Conservation (phyloP, 2,888 invertebrate genomes). For the Siphlonurus alternatus region DNA sequence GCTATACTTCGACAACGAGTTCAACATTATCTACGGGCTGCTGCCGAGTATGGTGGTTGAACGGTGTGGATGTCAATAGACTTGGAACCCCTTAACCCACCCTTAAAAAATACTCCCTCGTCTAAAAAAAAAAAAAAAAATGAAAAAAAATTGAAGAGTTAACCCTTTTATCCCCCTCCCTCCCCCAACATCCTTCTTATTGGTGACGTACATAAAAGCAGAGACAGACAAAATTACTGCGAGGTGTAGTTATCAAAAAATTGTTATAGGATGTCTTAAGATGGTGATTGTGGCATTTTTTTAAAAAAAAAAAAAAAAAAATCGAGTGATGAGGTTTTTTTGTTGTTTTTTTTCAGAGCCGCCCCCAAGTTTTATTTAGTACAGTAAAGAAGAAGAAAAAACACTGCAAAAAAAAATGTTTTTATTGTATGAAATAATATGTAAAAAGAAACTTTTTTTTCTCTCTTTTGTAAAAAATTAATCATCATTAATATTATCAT, state of each 20-base stretch:
- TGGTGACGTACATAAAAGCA: background rate
- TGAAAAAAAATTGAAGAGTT: background rate
- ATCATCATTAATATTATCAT: no score
- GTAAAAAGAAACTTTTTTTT: background rate
- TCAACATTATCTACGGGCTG: constrained; percentile 71
- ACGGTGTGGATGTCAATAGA: constrained; percentile 76
- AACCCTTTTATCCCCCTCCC: no score
- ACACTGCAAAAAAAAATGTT: background rate
- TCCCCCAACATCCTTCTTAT: background rate
- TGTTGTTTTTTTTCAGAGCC: background rate
- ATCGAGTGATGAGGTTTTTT: background rate
- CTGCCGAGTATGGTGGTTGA: constrained; percentile 92
- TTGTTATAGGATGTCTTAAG: background rate
- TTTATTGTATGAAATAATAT: background rate
- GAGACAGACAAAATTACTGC: background rate
- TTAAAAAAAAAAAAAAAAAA: background rate
- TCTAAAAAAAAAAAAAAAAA: background rate
- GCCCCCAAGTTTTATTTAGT: background rate
- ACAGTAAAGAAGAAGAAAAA: no score
- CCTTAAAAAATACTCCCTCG: background rate
- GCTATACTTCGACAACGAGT: constrained; percentile 79
- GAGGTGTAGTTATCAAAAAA: background rate
- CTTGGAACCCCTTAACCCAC: background rate
- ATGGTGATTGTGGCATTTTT: background rate
- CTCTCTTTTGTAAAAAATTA: no score